Conservation (phyloP, 2,797 vertebrate genomes). For the Pogonophryne albipinna region DNA sequence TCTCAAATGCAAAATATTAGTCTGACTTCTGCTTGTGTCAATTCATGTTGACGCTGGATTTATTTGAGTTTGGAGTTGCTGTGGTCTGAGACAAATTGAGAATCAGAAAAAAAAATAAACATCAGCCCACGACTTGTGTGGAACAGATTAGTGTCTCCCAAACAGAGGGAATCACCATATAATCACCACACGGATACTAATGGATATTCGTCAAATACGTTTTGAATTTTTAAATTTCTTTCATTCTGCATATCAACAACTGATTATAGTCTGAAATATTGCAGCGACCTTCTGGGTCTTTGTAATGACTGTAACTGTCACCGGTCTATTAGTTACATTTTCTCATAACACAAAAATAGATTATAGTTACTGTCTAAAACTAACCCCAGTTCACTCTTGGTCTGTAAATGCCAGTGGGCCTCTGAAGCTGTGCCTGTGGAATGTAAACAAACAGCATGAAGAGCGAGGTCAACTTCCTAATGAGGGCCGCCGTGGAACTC, state of each 20-base stretch:
- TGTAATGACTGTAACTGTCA: not conserved
- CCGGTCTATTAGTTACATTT: not conserved
- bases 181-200: not conserved
- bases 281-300: not conserved
- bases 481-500: conserved; percentile 62
- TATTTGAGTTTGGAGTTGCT: conserved; percentile 40
- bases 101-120: conserved; percentile 58
- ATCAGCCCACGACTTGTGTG: not conserved
- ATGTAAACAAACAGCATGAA: conserved; percentile 76
- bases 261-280: not conserved
- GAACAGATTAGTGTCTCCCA: not conserved
- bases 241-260: not conserved
- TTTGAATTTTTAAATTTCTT: not conserved
- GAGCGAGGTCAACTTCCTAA: conserved; percentile 70
- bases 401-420: conserved; percentile 51
- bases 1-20: not conserved
- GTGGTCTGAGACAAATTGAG: conserved; percentile 37
- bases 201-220: not conserved
- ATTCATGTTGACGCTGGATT: conserved; percentile 39
- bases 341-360: not conserved
- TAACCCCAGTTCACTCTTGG: conserved; percentile 8
- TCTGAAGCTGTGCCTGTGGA: conserved; percentile 56
- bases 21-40: not conserved
- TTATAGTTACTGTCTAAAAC: not conserved
- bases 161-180: not conserved